These are phyloP conservation scores for Crax fasciolata DNA, from an alignment of 2,797 vertebrate species.

Conservation along the genomic window DNA sequence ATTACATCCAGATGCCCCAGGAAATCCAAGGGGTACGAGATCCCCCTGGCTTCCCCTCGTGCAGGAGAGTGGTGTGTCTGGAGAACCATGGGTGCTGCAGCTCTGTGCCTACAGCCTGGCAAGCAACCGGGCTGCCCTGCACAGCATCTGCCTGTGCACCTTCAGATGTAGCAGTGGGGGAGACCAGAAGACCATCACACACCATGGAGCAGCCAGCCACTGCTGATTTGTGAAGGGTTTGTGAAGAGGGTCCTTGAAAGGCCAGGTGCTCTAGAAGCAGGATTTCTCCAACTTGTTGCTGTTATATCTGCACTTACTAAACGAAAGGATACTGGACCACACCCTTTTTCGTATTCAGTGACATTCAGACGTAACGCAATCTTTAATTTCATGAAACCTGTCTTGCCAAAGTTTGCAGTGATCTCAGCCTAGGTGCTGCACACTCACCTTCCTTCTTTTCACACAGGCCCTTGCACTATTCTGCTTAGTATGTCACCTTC, in stretches of 20 bases:
- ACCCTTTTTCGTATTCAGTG: neutral
- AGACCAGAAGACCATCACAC: neutral
- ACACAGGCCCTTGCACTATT: fast-evolving
- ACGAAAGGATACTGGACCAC: neutral
- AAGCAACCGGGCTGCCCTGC: neutral
- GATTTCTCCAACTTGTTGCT: constrained; percentile 27
- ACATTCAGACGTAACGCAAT: constrained; percentile 29
- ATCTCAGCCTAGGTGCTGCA: neutral
- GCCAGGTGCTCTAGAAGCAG: neutral
- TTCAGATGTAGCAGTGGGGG: neutral
- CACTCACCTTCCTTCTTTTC: neutral
- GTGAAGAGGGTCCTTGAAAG: neutral
- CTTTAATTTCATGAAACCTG: constrained; percentile 16
- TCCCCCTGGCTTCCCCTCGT: fast-evolving
- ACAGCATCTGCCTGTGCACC: neutral
- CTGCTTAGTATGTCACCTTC: neutral
- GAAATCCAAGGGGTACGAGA: neutral
- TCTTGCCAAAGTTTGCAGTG: neutral
- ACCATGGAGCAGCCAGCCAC: fast-evolving
- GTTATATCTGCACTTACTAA: neutral
- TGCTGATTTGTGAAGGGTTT: too few species aligned
- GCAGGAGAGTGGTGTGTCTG: neutral
- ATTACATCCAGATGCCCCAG: neutral
- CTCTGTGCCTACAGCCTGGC: neutral
- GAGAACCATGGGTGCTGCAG: fast-evolving